A percentile compares a stretch with the other conserved stretches of the same genome.
Evolutionary conservation across 2,113 vertebrate species (phyloP).

Genomic region (Hepsetus odoe): DNA sequence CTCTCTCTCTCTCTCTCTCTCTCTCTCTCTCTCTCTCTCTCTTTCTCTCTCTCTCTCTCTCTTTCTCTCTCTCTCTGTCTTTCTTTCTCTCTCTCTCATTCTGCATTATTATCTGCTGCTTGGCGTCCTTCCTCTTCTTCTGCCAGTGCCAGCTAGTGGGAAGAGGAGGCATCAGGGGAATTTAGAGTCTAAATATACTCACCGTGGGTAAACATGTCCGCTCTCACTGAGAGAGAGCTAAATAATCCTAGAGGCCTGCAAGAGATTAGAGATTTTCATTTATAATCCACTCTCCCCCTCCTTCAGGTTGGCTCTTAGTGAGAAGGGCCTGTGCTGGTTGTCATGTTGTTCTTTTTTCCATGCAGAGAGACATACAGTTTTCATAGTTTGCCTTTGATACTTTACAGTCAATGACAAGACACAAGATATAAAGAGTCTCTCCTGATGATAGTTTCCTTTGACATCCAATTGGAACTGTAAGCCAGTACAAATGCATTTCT

Average conservation of each 20-base stretch:
- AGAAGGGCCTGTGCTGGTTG: conserved; percentile 22
- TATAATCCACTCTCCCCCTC: conserved; percentile 48
- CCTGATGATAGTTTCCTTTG: background rate
- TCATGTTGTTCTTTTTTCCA: conserved; percentile 41
- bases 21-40: conserved; percentile 34
- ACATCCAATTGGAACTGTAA: background rate
- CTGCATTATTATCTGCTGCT: conserved; percentile 70
- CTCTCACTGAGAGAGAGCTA: conserved; percentile 45
- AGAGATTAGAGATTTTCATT: conserved; percentile 58
- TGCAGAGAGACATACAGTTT: background rate
- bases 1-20: conserved; percentile 43
- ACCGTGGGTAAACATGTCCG: conserved; percentile 54
- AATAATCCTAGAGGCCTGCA: conserved; percentile 57
- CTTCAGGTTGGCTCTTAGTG: conserved; percentile 45
- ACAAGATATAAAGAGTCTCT: background rate
- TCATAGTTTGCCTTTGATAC: conserved; percentile 12
- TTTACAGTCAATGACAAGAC: background rate
- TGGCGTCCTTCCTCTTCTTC: conserved; percentile 50
- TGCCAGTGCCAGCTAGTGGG: conserved; percentile 56
- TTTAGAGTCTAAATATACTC: conserved; percentile 61
- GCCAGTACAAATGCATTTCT: background rate
- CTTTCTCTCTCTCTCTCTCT: conserved; percentile 32
- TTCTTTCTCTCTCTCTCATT: conserved; percentile 61
- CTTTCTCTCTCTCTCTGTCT: conserved; percentile 37
- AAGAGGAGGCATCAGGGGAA: conserved; percentile 54